Evolutionary conservation across 2,888 invertebrate genomes (phyloP).

Genomic region (Agrochola macilenta): DNA sequence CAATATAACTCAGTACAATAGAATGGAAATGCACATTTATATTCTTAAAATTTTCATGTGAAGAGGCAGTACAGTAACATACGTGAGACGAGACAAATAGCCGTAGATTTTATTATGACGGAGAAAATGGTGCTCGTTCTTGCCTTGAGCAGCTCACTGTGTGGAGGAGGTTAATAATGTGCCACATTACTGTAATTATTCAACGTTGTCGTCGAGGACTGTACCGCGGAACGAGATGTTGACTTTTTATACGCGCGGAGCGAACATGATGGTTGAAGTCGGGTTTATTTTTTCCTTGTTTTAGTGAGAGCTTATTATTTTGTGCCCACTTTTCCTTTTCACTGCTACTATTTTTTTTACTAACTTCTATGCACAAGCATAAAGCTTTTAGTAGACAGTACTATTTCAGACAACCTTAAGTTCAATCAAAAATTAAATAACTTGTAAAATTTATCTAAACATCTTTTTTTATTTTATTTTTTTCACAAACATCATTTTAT

Average conservation of each 20-base stretch:
- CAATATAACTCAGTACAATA: not conserved
- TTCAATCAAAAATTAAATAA: too few relatives aligned
- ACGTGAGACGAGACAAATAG: constrained; percentile 61
- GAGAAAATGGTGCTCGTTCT: constrained; percentile 12
- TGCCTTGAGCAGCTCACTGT: constrained; percentile 9
- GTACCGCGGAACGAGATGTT: constrained; percentile 66
- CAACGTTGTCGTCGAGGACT: constrained; percentile 67
- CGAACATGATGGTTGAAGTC: not conserved
- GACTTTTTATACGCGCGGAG: constrained; percentile 27
- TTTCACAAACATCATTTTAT: too few relatives aligned
- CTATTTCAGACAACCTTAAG: not conserved
- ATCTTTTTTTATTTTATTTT: not conserved
- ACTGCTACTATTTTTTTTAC: too few relatives aligned
- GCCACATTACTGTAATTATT: constrained; percentile 72
- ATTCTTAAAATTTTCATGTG: too few relatives aligned
- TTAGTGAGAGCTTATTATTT: not conserved
- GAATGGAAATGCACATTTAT: not conserved
- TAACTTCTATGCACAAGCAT: not conserved
- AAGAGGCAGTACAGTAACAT: not conserved
- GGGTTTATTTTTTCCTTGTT: constrained; percentile 2
- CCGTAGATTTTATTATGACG: constrained; percentile 70
- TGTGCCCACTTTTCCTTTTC: not conserved
- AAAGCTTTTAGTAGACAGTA: not conserved
- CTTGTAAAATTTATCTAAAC: not conserved
- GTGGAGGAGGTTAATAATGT: constrained; percentile 70